phyloP scores from a whole-genome alignment of 2,797 vertebrate genomes.

The Pterois miles region DNA sequence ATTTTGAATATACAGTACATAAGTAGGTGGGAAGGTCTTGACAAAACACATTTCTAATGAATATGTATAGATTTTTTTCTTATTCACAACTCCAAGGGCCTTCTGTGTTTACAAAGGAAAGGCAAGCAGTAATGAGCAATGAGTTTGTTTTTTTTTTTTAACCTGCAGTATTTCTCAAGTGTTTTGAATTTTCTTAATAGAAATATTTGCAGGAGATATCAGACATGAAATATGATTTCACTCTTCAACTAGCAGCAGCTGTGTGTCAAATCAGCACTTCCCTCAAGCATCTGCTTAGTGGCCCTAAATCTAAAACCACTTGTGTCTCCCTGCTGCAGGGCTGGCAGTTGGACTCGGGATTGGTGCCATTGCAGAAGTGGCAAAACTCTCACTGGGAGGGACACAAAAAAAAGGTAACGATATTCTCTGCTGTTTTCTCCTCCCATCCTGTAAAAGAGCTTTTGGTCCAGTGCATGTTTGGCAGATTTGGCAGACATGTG shows the following conservation, averaged over 20 bases:
- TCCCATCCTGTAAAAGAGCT: background rate
- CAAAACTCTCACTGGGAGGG: constrained; percentile 85
- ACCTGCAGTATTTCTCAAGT: background rate
- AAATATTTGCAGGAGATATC: background rate
- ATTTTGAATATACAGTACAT: too few relatives aligned
- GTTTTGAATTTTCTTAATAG: background rate
- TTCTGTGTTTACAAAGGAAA: background rate
- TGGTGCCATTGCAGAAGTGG: constrained; percentile 87
- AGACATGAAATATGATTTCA: background rate
- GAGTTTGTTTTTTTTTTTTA: too few relatives aligned
- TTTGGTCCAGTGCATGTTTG: background rate
- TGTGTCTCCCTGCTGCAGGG: constrained; percentile 74
- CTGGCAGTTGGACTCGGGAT: constrained; percentile 89
- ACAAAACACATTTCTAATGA: too few relatives aligned
- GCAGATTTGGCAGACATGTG: constrained; percentile 21
- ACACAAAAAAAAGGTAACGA: constrained; percentile 77
- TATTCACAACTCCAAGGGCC: background rate
- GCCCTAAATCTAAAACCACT: background rate
- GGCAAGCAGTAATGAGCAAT: background rate
- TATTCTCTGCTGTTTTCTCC: background rate
- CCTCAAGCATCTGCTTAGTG: background rate
- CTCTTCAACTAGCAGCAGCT: background rate
- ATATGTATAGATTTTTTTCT: too few relatives aligned
- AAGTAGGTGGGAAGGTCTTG: too few relatives aligned
- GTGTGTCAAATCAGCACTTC: background rate